Evolutionary conservation across 35 echinoderm and acorn worm genomes (phyloP), one percentile per base, ranked within the genome.

Genomic region (Patiria miniata): DNA sequence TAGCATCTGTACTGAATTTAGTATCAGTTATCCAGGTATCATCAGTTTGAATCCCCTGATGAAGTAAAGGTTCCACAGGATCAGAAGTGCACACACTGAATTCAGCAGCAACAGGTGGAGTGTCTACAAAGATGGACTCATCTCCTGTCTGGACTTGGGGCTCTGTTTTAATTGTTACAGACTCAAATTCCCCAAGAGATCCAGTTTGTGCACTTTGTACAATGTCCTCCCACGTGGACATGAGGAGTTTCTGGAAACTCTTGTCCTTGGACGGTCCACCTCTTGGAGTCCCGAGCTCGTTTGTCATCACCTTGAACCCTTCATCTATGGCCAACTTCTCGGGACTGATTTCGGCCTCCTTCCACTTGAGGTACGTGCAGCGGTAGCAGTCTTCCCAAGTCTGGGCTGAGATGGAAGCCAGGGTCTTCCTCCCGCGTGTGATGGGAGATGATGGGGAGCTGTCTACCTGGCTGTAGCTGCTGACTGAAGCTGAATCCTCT

Each of bases 321-420:
- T 73, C 65, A 73, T 73, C 65, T 1, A 26, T 73, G 26, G 65
- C 34, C 2, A 73, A 23, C 1, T 26, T 73, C 34, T 73, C 65
- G 0, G 65, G 65, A 30, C 65, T 73, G 10, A 32, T 34, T 26
- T 30, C 34, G 14, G 65, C 34, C 65, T 73, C 65, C 34, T 73
- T 73, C 65, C 65, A 73, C 8, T 73, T 73, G 5, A 73, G 65
- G 65, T 73, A 73, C 19, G 65, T 73, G n/a, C 65, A 73, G 26
- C 65, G 65, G 26, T 73, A 73, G 26, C 65, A 73, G 34, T 73
- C 65, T 8, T 73, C 65, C 65, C 65, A 73, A n/a, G 65, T 73
- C 65, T 36, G 65, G 65, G 65, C 65, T 73, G 65, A 73, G 26
- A 73, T 30, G 10, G 65, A 73, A 23, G 65, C 65, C 1, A 73